Base-by-base conservation (phyloP, 1,140 invertebrate species). In the Hydropsyche tenuis region DNA sequence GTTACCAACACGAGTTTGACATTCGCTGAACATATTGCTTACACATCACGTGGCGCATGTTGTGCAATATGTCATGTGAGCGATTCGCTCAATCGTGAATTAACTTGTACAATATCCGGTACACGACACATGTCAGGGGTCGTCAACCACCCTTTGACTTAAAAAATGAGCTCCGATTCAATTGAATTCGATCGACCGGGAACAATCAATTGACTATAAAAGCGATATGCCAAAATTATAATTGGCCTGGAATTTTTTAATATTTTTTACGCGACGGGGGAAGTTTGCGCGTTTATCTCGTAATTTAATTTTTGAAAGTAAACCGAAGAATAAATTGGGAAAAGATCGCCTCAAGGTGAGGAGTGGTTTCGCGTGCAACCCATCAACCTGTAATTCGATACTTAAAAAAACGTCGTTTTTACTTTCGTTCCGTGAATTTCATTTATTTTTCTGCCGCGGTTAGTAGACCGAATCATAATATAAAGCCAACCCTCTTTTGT, bases 1-100 rank as follows among this genome's bases (percentile, higher is more conserved):
- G 20, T 56, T 56, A 23, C 18, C 11, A 23, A 22, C 51, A 18
- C 11, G 11, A 18, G 20, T 56, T 23, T 56, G 12, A 37, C 30
- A 37, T 37, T 37, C 30, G 3, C 3, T 9, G 30, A 60, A 6
- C 56, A 25, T 60, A 60, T 60, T 60, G 56, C 56, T 60, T 27
- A 60, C 56, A 60, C 56, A 60, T 60, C 56, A 60, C 9, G 30
- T 37, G 23, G 56, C 20, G 56, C 56, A 27, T 60, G 56, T 60
- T 60, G 56, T 60, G 56, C 56, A 60, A 60, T 60, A 4, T 60
- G 56, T 23, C 56, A 60, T 25, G 30, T 60, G 56, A 22, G 23
- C 18, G 23, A 60, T 25, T 60, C 56, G 23, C 56, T 60, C 22
- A 27, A 14, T 60, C 56, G 56, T 60, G 56, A 60, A 60, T 60